Evolutionary conservation across 2,113 vertebrate genomes (phyloP).

Genomic region (Manacus vitellinus): DNA sequence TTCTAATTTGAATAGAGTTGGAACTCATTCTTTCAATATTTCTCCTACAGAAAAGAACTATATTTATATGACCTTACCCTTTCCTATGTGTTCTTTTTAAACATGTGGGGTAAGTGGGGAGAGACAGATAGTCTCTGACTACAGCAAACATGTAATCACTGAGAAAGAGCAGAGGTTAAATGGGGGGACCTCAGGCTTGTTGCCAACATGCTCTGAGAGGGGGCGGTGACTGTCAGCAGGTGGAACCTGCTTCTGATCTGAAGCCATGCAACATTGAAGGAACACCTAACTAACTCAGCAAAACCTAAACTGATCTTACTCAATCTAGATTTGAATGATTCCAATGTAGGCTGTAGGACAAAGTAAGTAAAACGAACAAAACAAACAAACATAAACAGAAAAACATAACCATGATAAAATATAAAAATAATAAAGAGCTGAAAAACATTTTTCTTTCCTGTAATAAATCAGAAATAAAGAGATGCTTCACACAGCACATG

Average conservation of each 20-base stretch:
- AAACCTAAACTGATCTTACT: neutral
- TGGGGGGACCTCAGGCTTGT: neutral
- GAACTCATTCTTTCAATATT: neutral
- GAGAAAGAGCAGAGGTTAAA: neutral
- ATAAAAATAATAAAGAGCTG: neutral
- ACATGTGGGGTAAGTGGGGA: neutral
- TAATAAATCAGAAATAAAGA: neutral
- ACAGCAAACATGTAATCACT: neutral
- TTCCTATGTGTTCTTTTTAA: neutral
- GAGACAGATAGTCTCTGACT: neutral
- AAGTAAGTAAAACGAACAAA: neutral
- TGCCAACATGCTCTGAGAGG: neutral
- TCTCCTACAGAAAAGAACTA: neutral
- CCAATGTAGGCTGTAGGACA: neutral
- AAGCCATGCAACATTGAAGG: neutral
- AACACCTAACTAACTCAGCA: neutral
- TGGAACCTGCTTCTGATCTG: neutral
- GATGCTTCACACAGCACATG: neutral
- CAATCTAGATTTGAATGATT: neutral
- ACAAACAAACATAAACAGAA: too few relatives aligned
- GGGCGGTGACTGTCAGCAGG: neutral
- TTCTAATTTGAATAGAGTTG: neutral
- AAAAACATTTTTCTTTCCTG: neutral
- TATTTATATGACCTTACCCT: neutral
- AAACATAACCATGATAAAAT: neutral